Evolutionary conservation across 2,888 invertebrate species (phyloP).

Genomic region (Chloroclystis v-ata): DNA sequence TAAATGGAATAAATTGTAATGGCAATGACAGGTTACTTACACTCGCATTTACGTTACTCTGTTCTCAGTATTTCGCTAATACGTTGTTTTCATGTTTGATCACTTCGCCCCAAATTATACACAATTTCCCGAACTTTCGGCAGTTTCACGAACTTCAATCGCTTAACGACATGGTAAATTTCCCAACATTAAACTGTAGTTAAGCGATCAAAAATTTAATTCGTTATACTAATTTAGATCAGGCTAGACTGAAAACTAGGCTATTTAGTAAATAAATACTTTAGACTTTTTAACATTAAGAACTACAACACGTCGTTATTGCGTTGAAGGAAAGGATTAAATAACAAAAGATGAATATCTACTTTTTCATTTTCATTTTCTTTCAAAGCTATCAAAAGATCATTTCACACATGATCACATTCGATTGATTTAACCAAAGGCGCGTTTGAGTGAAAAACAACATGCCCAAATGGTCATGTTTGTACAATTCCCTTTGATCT

Average conservation of each 20-base stretch:
- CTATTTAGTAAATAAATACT: slow-evolving; percentile 1
- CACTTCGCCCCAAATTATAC: not conserved
- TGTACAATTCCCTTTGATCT: slow-evolving; percentile 26
- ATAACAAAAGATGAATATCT: no score
- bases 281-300: not conserved
- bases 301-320: not conserved
- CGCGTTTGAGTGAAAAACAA: slow-evolving; percentile 19
- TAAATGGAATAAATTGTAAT: no score
- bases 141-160: slow-evolving; percentile 13
- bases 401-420: not conserved
- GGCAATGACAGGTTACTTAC: no score
- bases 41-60: not conserved
- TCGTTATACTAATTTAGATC: slow-evolving; percentile 14
- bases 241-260: slow-evolving; percentile 14
- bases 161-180: slow-evolving; percentile 20
- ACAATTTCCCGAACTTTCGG: slow-evolving; percentile 19
- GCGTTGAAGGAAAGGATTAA: no score
- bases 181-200: slow-evolving; percentile 25
- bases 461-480: slow-evolving; percentile 23
- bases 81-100: not conserved
- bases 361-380: no score
- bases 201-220: slow-evolving; percentile 20
- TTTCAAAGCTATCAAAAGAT: no score
- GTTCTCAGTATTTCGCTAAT: not conserved
- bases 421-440: not conserved